Evolutionary conservation across 2,113 vertebrate genomes (phyloP), one percentile per base, ranked within the genome.

Genomic region (Mustelus asterias): DNA sequence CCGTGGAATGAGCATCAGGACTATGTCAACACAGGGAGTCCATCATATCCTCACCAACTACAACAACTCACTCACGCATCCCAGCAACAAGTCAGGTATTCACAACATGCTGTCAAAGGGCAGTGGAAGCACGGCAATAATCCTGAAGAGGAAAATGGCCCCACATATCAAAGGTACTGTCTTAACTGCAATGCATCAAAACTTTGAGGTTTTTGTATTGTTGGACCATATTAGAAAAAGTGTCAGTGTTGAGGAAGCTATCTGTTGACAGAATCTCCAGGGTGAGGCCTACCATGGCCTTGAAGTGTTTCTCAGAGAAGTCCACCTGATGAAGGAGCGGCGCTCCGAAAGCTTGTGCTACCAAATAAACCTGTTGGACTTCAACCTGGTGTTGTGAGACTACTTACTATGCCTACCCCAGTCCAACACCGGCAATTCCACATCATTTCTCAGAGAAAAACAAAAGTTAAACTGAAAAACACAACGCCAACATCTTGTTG

Each of bases 1-100:
- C 99, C 99, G 96, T 99, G 99, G 99, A 98, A 97, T 6, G 99
- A 99, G 96, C 98, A 98, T 22, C 98, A 98, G 16, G 98, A 99
- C 96, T 99, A 98, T 96, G 97, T 99, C 96, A 97, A 97, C 96
- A 98, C 98, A 96, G 98, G 98, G 95, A 96, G 97, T 72, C 97
- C 99, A 26, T 99, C 98, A 97, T 98, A 98, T 76, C 97, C 98
- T 97, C 98, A 98, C 95, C 99, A 98, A 96, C 98, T 98, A 37
- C 97, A 98, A 96, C 98, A 99, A 97, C 98, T 99, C 95, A 97
- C 98, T 90, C 99, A 98, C 96, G 98, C 99, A 89, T 97, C 98
- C 96, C 99, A 99, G 97, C 98, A 98, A 0, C 97, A 98, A 96
- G 96, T 98, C 89, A 98, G 98, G 95, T 98, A 99, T 69, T 98